Evolutionary conservation across 1,140 invertebrate species (phyloP), one percentile per base, ranked within the genome.

Genomic region (Aphis craccivora): DNA sequence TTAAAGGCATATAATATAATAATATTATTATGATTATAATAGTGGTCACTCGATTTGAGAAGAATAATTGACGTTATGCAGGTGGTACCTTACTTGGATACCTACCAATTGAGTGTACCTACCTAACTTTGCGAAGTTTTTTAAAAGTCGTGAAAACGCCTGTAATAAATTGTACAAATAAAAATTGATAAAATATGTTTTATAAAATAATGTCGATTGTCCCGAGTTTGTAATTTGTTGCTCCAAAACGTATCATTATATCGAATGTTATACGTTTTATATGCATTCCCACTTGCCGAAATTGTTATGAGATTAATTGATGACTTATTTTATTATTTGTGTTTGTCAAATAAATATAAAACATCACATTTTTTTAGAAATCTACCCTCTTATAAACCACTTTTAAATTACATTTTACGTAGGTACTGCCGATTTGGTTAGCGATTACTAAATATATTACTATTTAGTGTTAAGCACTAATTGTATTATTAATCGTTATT

Each of bases 1-100:
- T 96, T 53, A 7, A 18, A n/a, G n/a, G n/a, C 14, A n/a, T n/a
- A n/a, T 22, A 53, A 22, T 53, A 22, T n/a, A 6, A 14, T 76
- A 30, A 11, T 40, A 40, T n/a, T 67, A 1, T 67, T 67, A 7
- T 76, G 1, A 51, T 51, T n/a, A 14, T 76, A n/a, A 14, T 76
- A n/a, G 60, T n/a, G 60, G 60, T 76, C 18, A 76, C 60, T 76
- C 18, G 60, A 76, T 76, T n/a, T 1, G 18, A 18, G 14, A 76
- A 3, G 30, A 20, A n/a, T 67, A 23, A 60, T 30, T 30, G 30
- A 30, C 1, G 30, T 76, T 4, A 1, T n/a, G 14, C 30, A 6
- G 30, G 4, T 4, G 14, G 60, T 40, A 30, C 18, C 48, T 51
- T 3, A 51, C 48, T 51, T 51, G 14, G 48, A 14, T 18, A 4